Base-by-base conservation (phyloP, 2,113 vertebrate genomes). In the Lepidothrix coronata region DNA sequence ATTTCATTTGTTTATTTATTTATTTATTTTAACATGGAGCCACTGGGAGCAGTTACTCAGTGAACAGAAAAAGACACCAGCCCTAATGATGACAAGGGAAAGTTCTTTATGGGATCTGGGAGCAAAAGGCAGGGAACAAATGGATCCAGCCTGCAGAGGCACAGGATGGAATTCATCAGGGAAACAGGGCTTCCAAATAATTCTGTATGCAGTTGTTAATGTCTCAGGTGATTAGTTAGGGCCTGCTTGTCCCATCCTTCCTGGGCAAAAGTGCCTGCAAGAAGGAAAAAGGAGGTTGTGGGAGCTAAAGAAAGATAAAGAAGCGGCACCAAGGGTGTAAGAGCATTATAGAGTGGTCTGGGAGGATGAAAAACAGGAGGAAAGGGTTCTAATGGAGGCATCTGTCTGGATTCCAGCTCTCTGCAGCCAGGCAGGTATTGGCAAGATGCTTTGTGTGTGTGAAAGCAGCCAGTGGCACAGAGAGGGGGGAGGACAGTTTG, bases 91-190 rank as follows among this genome's bases (percentile, higher is more conserved):
- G 95, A 88, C 89, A 81, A 82, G 78, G 81, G 73, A 70, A 88
- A 70, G 82, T 86, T 93, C 81, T 91, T 88, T 87, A 71, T 70
- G 95, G 83, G 78, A 57, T 55, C 37, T 58, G 67, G 31, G 79
- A 95, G 92, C 91, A 94, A 89, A 97, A 93, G 71, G 88, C 80
- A 86, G 77, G 81, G 88, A 85, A 86, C 62, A 79, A 94, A 96
- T 86, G 94, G 90, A 59, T 57, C 20, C 46, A 51, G 82, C 17
- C 67, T 48, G 54, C 54, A 33, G 80, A 91, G 75, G 75, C 77
- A 19, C 49, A 19, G 90, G 58, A n/a, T 55, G 39, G 89, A 88
- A 93, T 93, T 66, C 84, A 72, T 96, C 62, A 46, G 63, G 80
- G 67, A 48, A 91, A n/a, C 31, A 6, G 44, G 8, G 41, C 84